Percentiles rank a stretch among this genome's conserved stretches.
phyloP scores from a whole-genome alignment of 2,797 vertebrate genomes.

The Anomalospiza imberbis region DNA sequence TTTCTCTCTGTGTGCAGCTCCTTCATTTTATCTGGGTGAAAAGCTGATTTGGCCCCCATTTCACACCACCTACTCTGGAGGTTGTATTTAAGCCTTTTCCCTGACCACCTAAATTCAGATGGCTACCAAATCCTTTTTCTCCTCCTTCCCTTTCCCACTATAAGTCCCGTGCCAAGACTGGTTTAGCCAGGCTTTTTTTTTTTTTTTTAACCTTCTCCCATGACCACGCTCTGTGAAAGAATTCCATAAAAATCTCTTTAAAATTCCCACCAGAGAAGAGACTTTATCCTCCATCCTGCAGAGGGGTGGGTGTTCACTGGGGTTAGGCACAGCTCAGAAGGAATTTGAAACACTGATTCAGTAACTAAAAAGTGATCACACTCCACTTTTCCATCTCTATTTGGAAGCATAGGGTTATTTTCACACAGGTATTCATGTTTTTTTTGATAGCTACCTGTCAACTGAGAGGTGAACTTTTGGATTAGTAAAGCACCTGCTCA shows the following conservation, averaged over 20 bases:
- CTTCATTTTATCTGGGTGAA: not conserved
- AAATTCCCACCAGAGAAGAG: not conserved
- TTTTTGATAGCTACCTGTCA: not conserved
- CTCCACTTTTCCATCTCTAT: not conserved
- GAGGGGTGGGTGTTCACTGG: not conserved
- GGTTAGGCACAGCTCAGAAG: not conserved
- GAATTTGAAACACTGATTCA: not conserved
- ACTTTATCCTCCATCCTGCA: not conserved
- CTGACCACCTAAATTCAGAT: not conserved
- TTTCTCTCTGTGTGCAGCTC: not conserved
- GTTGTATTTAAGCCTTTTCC: not conserved
- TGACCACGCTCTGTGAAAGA: not conserved
- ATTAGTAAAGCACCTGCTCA: not conserved
- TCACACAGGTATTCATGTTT: not conserved
- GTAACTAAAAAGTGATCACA: not conserved
- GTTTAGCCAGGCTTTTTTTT: not conserved
- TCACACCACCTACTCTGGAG: not conserved
- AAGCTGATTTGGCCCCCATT: not conserved
- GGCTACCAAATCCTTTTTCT: not conserved
- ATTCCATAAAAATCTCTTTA: not conserved
- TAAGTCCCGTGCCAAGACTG: accelerated
- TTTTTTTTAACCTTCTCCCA: not conserved
- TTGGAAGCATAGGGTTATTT: not conserved
- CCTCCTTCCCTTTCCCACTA: not conserved
- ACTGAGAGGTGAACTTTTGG: not conserved